A percentile compares a stretch with the other conserved stretches of the same genome.
These are phyloP conservation scores for Cyclargus thomasi DNA, from an alignment of 1,140 invertebrate species.

Conservation along the genomic window DNA sequence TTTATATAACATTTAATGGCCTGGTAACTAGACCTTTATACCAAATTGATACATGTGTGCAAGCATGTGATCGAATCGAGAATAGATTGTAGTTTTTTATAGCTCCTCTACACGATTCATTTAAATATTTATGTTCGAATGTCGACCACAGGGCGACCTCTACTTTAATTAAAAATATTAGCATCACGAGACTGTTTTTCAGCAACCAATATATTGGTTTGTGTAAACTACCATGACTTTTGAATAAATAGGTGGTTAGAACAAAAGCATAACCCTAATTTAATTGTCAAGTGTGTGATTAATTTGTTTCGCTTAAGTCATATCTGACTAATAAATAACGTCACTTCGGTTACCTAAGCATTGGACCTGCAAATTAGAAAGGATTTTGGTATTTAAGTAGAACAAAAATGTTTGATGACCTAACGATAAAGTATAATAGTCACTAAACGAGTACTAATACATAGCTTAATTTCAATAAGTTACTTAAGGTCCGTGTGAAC, in stretches of 20 bases:
- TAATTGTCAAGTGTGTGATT: background rate
- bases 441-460: background rate
- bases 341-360: conserved; percentile 7
- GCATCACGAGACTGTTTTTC: no score
- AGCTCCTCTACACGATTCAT: no score
- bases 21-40: no score
- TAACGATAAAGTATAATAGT: conserved; percentile 14
- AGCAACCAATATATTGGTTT: no score
- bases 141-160: no score
- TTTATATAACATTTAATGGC: no score
- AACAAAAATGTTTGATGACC: conserved; percentile 16
- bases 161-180: no score
- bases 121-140: no score
- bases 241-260: background rate
- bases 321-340: conserved; percentile 15
- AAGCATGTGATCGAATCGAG: no score
- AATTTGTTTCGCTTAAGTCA: conserved; percentile 9
- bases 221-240: background rate
- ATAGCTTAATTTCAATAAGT: conserved; percentile 13
- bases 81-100: no score
- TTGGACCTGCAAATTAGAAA: conserved; percentile 14
- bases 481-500: conserved; percentile 10
- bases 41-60: no score
- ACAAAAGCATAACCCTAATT: background rate
- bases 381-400: conserved; percentile 11